These are phyloP conservation scores for Agonum fuliginosum DNA, from an alignment of 2,888 invertebrate species.

Conservation along the genomic window DNA sequence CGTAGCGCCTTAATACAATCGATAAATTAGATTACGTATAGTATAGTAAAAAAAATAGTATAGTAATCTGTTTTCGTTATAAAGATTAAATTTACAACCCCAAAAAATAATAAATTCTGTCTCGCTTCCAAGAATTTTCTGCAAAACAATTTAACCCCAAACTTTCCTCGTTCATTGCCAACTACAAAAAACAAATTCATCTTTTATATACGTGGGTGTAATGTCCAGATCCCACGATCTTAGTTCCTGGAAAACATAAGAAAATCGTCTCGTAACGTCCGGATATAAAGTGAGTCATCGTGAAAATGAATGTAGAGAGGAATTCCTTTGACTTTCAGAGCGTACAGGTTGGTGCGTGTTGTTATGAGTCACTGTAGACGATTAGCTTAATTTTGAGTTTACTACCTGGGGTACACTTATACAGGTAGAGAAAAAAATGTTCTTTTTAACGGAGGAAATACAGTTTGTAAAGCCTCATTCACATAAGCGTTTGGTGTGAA, in stretches of 20 bases:
- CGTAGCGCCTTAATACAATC: too few relatives aligned
- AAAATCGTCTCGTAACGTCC: constrained; percentile 15
- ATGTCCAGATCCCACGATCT: neutral
- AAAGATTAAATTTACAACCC: too few relatives aligned
- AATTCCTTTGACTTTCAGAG: constrained; percentile 1
- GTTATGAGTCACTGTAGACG: neutral
- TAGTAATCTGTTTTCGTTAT: too few relatives aligned
- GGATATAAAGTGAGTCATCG: constrained; percentile 35
- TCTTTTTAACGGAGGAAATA: too few relatives aligned
- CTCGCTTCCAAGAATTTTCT: neutral
- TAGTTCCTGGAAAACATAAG: constrained; percentile 14
- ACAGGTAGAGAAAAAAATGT: too few relatives aligned
- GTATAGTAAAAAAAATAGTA: too few relatives aligned
- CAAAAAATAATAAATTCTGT: too few relatives aligned
- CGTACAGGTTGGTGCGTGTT: constrained; percentile 20
- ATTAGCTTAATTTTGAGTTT: neutral
- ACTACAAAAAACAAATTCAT: neutral
- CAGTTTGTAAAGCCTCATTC: too few relatives aligned
- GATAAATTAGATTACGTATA: too few relatives aligned
- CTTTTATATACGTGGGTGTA: neutral
- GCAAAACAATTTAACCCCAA: neutral
- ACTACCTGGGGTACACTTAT: too few relatives aligned
- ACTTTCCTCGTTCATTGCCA: neutral
- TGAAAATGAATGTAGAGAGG: constrained; percentile 1
- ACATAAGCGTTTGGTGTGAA: too few relatives aligned